Evolutionary conservation across 2,113 vertebrate genomes (phyloP), one percentile per base, ranked within the genome.

Genomic region (Motacilla tschutschensis): DNA sequence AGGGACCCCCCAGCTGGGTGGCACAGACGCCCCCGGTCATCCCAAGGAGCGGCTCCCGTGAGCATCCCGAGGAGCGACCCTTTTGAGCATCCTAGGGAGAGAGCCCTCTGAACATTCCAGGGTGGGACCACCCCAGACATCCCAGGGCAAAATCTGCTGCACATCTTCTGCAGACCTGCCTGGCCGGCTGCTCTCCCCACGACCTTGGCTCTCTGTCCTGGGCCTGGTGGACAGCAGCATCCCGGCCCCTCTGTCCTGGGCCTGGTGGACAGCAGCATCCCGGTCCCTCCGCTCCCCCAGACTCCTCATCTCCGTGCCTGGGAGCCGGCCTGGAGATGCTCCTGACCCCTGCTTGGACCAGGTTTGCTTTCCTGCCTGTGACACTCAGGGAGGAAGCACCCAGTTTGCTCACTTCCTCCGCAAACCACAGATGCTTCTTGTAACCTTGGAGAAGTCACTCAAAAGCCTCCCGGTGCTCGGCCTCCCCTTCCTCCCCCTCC

Each of bases 401-500:
- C 12, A 2, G 25, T 91, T 79, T 55, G 54, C 57, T 76, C 26
- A 35, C 79, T 88, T 91, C 86, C 78, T 79, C 66, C 79, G 44
- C 24, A 44, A 41, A 44, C 78, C 78, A 29, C 83, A 40, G 58
- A 64, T 63, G 29, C 73, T 50, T 87, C 79, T 58, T 84, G 78
- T 93, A 92, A 92, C 92, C 92, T 92, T 93, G 86, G 57, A 90
- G 51, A 69, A 95, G 79, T 86, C 90, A 46, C 86, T 91, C 83
- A 24, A 54, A 59, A 53, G 65, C 51, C 35, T 80, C 35, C 17
- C 3, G 5, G 60, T 25, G 64, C 64, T 79, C 31, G 33, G 43
- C 63, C 69, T 83, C 66, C 58, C 38, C 41, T 73, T 85, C 64
- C 62, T 76, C 25, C 46, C 46, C 17, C 43, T 84, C 40, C 16